Evolutionary conservation across 2,113 vertebrate genomes (phyloP).

Genomic region (Aythya baeri): DNA sequence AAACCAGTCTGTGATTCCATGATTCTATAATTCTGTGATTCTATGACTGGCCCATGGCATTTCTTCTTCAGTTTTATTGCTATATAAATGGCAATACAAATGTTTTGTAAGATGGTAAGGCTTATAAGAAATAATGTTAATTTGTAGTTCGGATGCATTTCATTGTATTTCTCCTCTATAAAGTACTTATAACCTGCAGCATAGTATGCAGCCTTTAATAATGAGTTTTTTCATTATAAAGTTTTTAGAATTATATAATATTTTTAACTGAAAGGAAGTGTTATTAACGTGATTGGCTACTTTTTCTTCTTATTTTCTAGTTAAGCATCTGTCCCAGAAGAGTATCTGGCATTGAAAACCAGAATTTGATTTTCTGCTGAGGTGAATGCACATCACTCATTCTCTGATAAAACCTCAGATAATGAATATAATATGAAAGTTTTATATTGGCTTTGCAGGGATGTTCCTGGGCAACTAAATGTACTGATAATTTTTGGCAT

Average conservation of each 20-base stretch:
- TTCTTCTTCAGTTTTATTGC: neutral
- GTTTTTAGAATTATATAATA: neutral
- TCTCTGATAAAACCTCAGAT: neutral
- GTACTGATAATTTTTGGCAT: neutral
- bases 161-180: neutral
- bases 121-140: neutral
- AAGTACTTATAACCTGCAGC: too few relatives aligned
- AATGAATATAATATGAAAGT: neutral
- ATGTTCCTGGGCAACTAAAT: neutral
- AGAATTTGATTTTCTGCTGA: neutral
- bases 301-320: neutral
- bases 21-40: too few relatives aligned
- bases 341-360: neutral
- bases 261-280: neutral
- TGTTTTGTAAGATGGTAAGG: neutral
- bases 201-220: neutral
- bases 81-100: neutral
- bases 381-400: neutral
- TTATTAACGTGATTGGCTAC: neutral
- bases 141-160: neutral
- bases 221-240: neutral
- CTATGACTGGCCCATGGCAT: neutral
- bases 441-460: neutral
- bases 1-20: too few relatives aligned
- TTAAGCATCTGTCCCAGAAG: neutral